Base-by-base conservation (phyloP, 2,888 invertebrate species). In the Amphipoea lucens region DNA sequence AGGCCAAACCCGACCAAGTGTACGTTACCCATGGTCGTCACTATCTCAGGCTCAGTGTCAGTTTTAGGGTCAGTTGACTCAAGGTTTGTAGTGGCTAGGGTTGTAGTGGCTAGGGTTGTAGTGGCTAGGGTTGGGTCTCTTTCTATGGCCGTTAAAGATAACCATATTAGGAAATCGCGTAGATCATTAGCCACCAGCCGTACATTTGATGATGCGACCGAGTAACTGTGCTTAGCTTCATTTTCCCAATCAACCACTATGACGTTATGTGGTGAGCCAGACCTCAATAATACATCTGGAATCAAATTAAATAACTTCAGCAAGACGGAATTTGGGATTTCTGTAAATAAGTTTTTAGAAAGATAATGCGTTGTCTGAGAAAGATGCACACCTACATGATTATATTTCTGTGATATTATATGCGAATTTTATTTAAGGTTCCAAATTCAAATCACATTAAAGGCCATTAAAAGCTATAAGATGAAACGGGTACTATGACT, bases 1-100 rank as follows among this genome's bases (percentile, higher is more conserved):
- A 81, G 81, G 7, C 36, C 69, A 65, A 81, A 81, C 1, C 81
- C 81, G 1, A 83, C 83, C 36, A 81, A 70, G 9, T 81, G 81
- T 1, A 65, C 23, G 11, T 40, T 23, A 4, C 2, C 12, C 12
- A 40, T 65, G 40, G 9, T 11, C 4, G 40, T 65, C 40, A 40
- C 65, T 65, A 11, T 20, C 20, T 65, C 63, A 36, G 36, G 6
- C 6, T 17, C 17, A 36, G 29, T 12, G 7, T 54, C 6, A 23
- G 20, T 14, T 0, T 23, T 6, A 23, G 7, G 54, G 12, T 48
- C 14, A 48, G 48, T 14, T 48, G 48, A 14, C 3, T 0, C 54
- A 54, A 17, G 17, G 9, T n/a, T 11, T 17, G 63, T 63, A 36
- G 36, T 36, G 7, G 63, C 3, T 7, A 29, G 60, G n/a, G 40